A percentile compares a stretch with the other conserved stretches of the same genome.
Conservation (phyloP, 2,113 vertebrate genomes). For the Aegypius monachus region DNA sequence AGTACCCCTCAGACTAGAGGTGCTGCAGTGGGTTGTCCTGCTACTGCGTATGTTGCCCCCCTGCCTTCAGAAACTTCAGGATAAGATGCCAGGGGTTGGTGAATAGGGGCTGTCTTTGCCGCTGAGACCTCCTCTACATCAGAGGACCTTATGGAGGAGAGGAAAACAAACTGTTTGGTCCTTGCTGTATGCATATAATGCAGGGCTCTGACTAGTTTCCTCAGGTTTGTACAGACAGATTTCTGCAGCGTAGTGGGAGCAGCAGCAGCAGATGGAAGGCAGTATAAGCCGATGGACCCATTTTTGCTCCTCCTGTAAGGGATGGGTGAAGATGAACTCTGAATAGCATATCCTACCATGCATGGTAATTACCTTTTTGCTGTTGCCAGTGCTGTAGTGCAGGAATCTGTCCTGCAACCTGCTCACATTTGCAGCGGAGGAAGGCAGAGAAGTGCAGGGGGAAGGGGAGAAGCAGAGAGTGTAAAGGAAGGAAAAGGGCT, state of each 20-base stretch:
- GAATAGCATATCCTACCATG: background rate
- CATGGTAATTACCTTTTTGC: background rate
- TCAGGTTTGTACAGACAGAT: background rate
- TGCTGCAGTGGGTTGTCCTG: background rate
- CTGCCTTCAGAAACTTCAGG: background rate
- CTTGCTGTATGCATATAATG: background rate
- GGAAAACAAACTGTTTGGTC: background rate
- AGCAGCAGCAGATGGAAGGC: background rate
- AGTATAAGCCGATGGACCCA: background rate
- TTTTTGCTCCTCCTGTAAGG: background rate
- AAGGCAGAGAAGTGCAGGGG: background rate
- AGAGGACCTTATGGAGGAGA: background rate
- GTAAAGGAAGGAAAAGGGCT: background rate
- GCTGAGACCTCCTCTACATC: background rate
- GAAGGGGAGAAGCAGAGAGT: background rate
- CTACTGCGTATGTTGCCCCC: accelerated
- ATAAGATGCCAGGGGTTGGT: background rate
- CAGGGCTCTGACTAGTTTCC: background rate
- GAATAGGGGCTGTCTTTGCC: background rate
- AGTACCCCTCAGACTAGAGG: background rate
- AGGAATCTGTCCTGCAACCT: background rate
- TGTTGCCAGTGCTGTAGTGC: background rate
- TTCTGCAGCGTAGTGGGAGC: background rate
- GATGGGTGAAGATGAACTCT: background rate
- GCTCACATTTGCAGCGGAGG: background rate